Base-by-base conservation (phyloP, 2,888 invertebrate genomes). In the Rhorus exstirpatorius region DNA sequence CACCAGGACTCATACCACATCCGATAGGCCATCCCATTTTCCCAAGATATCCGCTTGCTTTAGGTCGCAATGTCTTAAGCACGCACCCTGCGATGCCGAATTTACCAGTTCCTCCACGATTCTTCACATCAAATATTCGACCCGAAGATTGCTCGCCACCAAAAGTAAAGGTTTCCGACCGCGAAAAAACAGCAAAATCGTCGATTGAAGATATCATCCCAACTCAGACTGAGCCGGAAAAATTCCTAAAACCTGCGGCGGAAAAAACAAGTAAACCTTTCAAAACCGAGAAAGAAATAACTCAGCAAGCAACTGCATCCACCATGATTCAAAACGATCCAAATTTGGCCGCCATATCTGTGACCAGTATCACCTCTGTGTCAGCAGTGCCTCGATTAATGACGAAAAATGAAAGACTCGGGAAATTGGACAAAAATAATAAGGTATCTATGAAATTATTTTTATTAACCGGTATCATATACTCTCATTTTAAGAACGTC, bases 1-100 rank as follows among this genome's bases (percentile, higher is more conserved):
- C 95, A 0, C 95, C 95, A 12, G 95, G 96, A 38, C 93, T 96
- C 58, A 96, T 96, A 88, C 95, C 95, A 3, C 93, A 94, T 7
- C 94, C 94, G 44, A 92, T 95, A 35, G 91, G 93, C 63, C 95
- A 95, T 88, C 94, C 95, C 31, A 92, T 95, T 51, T 93, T 93
- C 76, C 88, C 93, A 4, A 90, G 93, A 67, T 93, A 94, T 84
- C 93, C 93, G 0, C 88, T 93, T 68, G 91, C 93, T 1, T 84
- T 93, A 17, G 89, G 89, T 89, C 93, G 93, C 76, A 90, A 90
- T 38, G 94, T 94, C 81, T 94, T 95, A 77, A 94, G 95, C 24
- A 93, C 94, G 35, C 94, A 95, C 75, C 95, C 95, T 1, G 94
- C 94, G 88, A 94, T 95, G 93, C 94, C 95, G 44, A 93, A 94